Base-by-base conservation (phyloP, 64 coral and sea anemone genomes). In the Acropora yongei region DNA sequence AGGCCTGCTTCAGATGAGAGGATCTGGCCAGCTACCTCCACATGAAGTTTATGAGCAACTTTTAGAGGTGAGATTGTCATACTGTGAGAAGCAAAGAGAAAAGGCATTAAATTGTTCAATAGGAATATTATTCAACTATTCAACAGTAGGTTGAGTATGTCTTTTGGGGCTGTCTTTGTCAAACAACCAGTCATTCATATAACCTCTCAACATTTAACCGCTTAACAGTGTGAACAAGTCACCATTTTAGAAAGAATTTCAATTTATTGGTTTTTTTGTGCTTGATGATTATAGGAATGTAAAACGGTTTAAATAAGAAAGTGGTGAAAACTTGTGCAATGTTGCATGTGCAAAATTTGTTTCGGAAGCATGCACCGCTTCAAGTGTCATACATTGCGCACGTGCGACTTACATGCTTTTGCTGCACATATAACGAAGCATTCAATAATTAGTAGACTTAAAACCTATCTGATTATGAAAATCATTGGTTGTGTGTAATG, bases 1-100 rank as follows among this genome's bases (percentile, higher is more conserved):
- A 78, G 85, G 71, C 44, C 85, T 87, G 45, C 85, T 75, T 87
- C 13, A 49, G 53, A 87, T 87, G 42, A 87, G 87, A 78, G 87
- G 87, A 78, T 77, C 73, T 78, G 30, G 4, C 40, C 74, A 78
- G 43, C 73, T 78, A 78, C 74, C 74, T 77, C 74, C 87, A 30
- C 87, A 78, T 51, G 73, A 88, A 88, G 74, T 88, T 63, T 88
- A 75, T 75, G 68, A 87, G 49, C 85, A 75, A 87, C 71, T 39
- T 49, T 12, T 48, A 13, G 85, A 30, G 30, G 30, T 87, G 75
- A 71, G 82, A 71, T 86, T 44, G 40, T 75, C 40, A 75, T 44
- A 75, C 42, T 78, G 46, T 51, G 47, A 78, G 47, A 78, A 78
- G 74, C 74, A 77, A 41, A 77, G 74, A 46, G 74, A 77, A 77